Evolutionary conservation across 2,113 vertebrate genomes (phyloP).

Genomic region (Sinocyclocheilus rhinocerous): DNA sequence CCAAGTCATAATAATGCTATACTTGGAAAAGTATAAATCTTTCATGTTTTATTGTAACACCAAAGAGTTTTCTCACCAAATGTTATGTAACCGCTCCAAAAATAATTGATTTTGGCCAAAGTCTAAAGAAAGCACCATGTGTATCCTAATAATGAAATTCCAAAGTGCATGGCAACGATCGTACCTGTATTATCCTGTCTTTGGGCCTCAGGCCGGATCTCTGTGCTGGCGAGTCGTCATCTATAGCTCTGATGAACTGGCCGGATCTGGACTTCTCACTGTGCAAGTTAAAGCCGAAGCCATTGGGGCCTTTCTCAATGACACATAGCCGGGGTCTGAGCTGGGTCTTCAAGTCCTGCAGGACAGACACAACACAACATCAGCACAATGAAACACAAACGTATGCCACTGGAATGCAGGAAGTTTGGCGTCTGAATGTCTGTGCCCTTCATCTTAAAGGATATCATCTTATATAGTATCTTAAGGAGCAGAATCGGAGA

Average conservation of each 20-base stretch:
- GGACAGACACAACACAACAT: constrained; percentile 10
- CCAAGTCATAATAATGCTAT: neutral
- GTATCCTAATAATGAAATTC: neutral
- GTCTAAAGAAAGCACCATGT: too few relatives aligned
- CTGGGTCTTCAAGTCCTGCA: constrained; percentile 60
- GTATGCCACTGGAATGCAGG: neutral
- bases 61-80: neutral
- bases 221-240: constrained; percentile 83
- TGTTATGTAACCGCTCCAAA: too few relatives aligned
- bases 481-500: neutral
- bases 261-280: constrained; percentile 91
- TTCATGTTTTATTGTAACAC: neutral
- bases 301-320: constrained; percentile 82
- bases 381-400: neutral
- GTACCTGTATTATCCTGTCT: constrained; percentile 90
- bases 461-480: neutral
- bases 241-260: constrained; percentile 93
- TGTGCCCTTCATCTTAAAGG: neutral
- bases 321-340: constrained; percentile 88
- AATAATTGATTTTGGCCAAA: too few relatives aligned
- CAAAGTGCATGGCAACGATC: neutral
- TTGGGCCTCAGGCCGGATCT: constrained; percentile 85
- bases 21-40: constrained; percentile 14
- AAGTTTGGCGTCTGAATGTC: neutral
- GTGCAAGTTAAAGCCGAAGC: constrained; percentile 97